Evolutionary conservation across 2,888 invertebrate genomes (phyloP).

Genomic region (Neocrepidodera transversa): DNA sequence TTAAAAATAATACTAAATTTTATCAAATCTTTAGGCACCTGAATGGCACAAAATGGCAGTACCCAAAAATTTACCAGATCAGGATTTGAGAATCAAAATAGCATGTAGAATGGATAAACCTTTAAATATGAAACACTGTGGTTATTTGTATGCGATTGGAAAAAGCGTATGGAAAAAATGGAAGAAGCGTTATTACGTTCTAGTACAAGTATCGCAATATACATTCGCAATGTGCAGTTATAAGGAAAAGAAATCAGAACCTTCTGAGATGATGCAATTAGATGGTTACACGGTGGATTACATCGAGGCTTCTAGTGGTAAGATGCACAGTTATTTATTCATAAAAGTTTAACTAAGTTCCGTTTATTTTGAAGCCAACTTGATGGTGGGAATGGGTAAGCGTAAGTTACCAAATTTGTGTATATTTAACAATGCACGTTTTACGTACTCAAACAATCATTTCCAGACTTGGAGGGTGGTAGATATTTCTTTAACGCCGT

Average conservation of each 20-base stretch:
- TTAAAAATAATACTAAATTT: background rate
- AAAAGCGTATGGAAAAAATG: conserved; percentile 99
- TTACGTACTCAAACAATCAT: conserved; percentile 42
- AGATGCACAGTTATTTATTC: conserved; percentile 40
- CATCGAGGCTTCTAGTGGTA: conserved; percentile 94
- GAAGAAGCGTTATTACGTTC: conserved; percentile 97
- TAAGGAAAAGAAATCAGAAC: conserved; percentile 98
- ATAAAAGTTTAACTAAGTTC: conserved; percentile 11
- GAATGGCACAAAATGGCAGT: conserved; percentile 99
- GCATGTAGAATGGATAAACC: conserved; percentile 99
- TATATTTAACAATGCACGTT: conserved; percentile 31
- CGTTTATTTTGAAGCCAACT: conserved; percentile 72
- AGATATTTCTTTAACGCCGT: conserved; percentile 98
- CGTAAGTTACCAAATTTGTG: conserved; percentile 55
- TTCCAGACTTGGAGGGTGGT: conserved; percentile 86
- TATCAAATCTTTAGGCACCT: conserved; percentile 69
- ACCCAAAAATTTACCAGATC: conserved; percentile 93
- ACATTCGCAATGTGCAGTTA: conserved; percentile 99
- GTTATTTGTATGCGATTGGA: conserved; percentile 89
- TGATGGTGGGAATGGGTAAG: conserved; percentile 92
- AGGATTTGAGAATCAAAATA: conserved; percentile 95
- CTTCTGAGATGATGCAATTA: conserved; percentile 99
- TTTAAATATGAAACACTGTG: conserved; percentile 98
- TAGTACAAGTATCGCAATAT: conserved; percentile 99
- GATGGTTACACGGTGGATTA: conserved; percentile 99